Evolutionary conservation across 2,888 invertebrate genomes (phyloP), one percentile per base, ranked within the genome.

Genomic region (Invenusta paracnida): DNA sequence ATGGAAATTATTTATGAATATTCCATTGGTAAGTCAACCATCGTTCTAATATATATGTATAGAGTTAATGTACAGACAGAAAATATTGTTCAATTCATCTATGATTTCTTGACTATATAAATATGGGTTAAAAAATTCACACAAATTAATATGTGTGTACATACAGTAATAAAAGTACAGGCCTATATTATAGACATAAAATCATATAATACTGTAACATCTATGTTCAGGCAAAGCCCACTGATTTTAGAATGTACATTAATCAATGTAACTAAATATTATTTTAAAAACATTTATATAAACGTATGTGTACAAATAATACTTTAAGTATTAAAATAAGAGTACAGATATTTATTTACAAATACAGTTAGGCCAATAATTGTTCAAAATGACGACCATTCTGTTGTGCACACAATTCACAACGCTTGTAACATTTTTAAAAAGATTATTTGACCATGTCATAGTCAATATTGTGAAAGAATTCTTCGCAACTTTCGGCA

Each of bases 361-460:
- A 73, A 73, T 73, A 73, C 73, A 73, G 73, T 73, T 73, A 73
- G 73, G 25, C 73, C 73, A 73, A 73, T 73, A n/a, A 73, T 73
- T n/a, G 73, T 73, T 73, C 73, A 73, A 23, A 5, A 73, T n/a
- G 73, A 73, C 73, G 73, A 73, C 73, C 73, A 5, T 73, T 73
- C 11, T 73, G 73, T 73, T 73, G 73, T 73, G 23, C 73, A 73
- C 73, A 73, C 73, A n/a, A 73, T 73, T 73, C 73, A 73, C 73
- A 73, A 73, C 73, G 73, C 27, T 73, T 73, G 73, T 73, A 5
- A 73, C 5, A 5, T 13, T 5, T 73, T 73, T 73, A 23, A 73
- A 73, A 73, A 73, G 23, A 73, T 73, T 23, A 23, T 23, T 73
- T 73, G 73, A 73, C 73, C 73, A 73, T 73, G 73, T n/a, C 73